Conservation (phyloP, 2,888 invertebrate species). For the Steinernema carpocapsae region DNA sequence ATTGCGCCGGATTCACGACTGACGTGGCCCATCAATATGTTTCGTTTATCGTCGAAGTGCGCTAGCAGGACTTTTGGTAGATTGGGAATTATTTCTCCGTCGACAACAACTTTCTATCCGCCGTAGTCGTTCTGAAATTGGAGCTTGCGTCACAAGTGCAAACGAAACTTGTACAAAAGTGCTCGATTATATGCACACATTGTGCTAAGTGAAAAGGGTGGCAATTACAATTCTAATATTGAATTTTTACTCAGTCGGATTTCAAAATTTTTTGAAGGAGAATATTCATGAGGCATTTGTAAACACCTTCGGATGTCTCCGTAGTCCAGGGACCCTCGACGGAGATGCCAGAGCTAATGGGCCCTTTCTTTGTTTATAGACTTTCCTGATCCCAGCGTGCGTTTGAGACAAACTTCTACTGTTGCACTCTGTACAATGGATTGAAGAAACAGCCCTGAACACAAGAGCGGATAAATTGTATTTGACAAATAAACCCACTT, state of each 20-base stretch:
- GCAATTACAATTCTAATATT: too few relatives aligned
- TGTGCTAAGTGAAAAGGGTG: too few relatives aligned
- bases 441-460: background rate
- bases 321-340: background rate
- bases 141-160: background rate
- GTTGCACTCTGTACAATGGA: background rate
- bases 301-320: background rate
- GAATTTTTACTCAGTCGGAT: background rate
- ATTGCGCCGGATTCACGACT: background rate
- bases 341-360: background rate
- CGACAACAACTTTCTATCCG: background rate
- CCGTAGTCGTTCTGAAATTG: background rate
- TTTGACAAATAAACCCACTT: background rate
- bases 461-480: too few relatives aligned
- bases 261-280: background rate
- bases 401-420: background rate
- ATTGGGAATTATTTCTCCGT: slow-evolving; percentile 5
- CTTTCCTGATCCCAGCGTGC: background rate
- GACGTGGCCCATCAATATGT: background rate
- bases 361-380: background rate
- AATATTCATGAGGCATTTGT: background rate
- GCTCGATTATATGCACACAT: background rate
- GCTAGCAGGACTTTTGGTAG: background rate
- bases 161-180: background rate
- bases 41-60: background rate